These are phyloP conservation scores for Jacana jacana DNA, from an alignment of 2,113 vertebrate genomes.

Conservation along the genomic window DNA sequence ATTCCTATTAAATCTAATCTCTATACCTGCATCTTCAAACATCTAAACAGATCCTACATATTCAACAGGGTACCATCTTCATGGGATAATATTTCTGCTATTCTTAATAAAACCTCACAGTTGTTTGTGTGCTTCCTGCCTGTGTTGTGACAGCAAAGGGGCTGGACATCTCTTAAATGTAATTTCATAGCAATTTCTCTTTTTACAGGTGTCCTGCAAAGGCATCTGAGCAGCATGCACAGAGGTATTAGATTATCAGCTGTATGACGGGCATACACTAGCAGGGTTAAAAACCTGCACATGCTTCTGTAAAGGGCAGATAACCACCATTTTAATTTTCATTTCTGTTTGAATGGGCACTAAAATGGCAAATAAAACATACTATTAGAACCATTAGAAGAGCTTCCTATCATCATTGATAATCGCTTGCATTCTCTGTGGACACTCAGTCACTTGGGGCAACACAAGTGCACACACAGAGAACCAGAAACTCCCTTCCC, in stretches of 20 bases:
- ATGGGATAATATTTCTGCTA: background rate
- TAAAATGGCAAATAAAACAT: background rate
- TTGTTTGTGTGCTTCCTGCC: background rate
- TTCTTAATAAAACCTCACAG: background rate
- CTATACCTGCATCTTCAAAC: background rate
- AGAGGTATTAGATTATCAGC: background rate
- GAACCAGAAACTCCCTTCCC: slow-evolving; percentile 1
- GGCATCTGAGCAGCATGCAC: background rate
- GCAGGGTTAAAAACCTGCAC: background rate
- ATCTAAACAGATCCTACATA: background rate
- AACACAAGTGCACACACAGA: background rate
- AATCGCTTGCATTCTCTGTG: background rate
- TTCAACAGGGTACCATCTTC: background rate
- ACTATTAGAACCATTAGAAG: background rate
- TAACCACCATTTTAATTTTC: background rate
- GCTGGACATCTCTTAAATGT: background rate
- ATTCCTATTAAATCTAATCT: background rate
- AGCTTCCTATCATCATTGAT: background rate
- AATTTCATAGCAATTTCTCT: background rate
- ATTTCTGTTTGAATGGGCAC: background rate
- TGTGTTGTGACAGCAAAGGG: background rate
- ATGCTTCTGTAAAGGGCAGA: background rate
- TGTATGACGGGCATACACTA: background rate
- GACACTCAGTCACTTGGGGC: background rate
- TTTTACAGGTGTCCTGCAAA: background rate